Evolutionary conservation across 1,140 invertebrate species (phyloP), one percentile per base, ranked within the genome.

Genomic region (Cepaea nemoralis): DNA sequence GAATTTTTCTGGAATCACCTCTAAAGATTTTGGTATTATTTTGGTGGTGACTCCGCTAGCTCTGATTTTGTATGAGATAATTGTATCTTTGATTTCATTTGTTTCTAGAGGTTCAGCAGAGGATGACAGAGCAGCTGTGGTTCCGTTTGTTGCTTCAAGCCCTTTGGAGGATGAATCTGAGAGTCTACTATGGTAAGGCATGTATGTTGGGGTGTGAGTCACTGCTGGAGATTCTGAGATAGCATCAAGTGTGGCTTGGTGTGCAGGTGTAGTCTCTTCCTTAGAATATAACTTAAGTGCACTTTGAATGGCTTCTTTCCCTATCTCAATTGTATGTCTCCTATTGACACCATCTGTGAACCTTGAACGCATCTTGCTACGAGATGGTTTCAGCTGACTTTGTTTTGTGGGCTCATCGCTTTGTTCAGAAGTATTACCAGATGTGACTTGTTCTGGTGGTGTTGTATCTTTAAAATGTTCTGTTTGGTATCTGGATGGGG

Each of bases 271-370:
- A 6, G 2, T 14, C 3, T 63, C n/a, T 6, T 63, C 3, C 6
- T 31, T 22, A 2, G 59, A 63, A 31, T 31, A 31, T 27, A 63
- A 6, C 16, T 63, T 22, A 12, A 74, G n/a, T 8, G 71, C 71
- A 42, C 10, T 45, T 31, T 74, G 2, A 27, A 74, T 48, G 5
- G 48, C 71, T 5, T 16, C 12, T 35, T 74, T 74, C 14, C 42
- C 71, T n/a, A 74, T 35, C 35, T 74, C 40, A 12, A 74, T 31
- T 5, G 71, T 74, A 31, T 74, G 71, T 74, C 71, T 42, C 50
- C 71, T 24, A 45, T 74, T 74, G 71, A 74, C 37, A 0, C 71
- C 71, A 63, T 63, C 71, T 2, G 71, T 74, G 42, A 31, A 74
- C 8, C 71, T 63, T 22, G 59, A 63, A 63, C 59, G n/a, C 16